A percentile compares a stretch with the other conserved stretches of the same genome.
Evolutionary conservation across 2,113 vertebrate species (phyloP).

Genomic region (Gallinago paraguaiae): DNA sequence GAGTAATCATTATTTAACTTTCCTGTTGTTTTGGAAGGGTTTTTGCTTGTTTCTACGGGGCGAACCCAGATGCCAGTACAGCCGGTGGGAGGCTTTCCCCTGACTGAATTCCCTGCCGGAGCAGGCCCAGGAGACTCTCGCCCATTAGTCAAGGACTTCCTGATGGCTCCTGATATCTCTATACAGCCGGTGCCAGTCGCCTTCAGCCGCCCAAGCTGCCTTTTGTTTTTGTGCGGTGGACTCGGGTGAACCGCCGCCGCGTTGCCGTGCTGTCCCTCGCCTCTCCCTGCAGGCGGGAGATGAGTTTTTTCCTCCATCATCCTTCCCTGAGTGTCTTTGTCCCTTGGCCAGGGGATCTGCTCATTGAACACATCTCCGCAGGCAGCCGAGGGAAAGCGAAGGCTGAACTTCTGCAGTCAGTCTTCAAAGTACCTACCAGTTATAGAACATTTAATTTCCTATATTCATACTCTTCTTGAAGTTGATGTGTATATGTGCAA

Average conservation of each 20-base stretch:
- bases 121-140: background rate
- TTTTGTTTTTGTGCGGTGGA: slow-evolving; percentile 53
- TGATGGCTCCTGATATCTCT: slow-evolving; percentile 31
- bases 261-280: background rate
- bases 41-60: background rate
- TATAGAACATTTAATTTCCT: background rate
- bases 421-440: background rate
- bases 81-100: background rate
- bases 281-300: background rate
- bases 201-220: background rate
- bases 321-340: background rate
- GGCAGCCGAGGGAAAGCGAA: background rate
- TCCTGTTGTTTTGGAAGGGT: rapidly evolving
- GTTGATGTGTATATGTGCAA: rapidly evolving
- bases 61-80: background rate
- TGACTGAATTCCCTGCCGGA: background rate
- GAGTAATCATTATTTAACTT: rapidly evolving
- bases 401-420: rapidly evolving
- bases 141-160: slow-evolving; percentile 15
- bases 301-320: background rate
- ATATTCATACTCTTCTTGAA: background rate
- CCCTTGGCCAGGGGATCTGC: background rate
- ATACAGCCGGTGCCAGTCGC: background rate
- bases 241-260: background rate
- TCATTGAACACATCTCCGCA: background rate